phyloP scores from a whole-genome alignment of 2,888 invertebrate genomes.

The Creontiades dilutus region DNA sequence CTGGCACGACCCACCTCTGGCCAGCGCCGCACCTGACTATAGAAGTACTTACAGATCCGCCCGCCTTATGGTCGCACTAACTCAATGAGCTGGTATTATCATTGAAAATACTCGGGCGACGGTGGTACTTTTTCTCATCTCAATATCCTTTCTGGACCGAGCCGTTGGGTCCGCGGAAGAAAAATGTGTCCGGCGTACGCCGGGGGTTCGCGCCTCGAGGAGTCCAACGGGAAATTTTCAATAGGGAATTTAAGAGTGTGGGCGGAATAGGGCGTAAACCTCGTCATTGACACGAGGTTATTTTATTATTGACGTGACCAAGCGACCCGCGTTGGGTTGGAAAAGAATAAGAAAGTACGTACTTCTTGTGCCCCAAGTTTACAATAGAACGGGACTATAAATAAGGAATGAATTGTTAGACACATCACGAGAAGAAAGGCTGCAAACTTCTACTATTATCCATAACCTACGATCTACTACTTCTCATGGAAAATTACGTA shows the following conservation, averaged over 20 bases:
- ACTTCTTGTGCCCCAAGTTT: too few species aligned
- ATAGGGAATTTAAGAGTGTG: constrained; percentile 7
- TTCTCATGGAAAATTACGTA: too few species aligned
- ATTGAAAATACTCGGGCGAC: constrained; percentile 13
- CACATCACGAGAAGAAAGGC: too few species aligned
- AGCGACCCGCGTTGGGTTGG: not conserved
- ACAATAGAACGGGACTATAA: too few species aligned
- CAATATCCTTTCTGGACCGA: not conserved
- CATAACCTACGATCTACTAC: too few species aligned
- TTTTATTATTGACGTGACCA: constrained; percentile 43
- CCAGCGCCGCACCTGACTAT: constrained; percentile 36
- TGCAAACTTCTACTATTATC: too few species aligned
- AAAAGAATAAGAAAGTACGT: not conserved
- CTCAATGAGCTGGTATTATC: constrained; percentile 55
- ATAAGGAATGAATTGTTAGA: too few species aligned
- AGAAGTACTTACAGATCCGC: constrained; percentile 31
- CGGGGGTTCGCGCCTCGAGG: not conserved
- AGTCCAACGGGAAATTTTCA: not conserved
- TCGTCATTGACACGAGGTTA: constrained; percentile 17
- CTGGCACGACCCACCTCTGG: constrained; percentile 25
- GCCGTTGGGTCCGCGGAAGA: constrained; percentile 2
- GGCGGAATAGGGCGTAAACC: constrained; percentile 6
- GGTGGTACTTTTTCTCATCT: not conserved
- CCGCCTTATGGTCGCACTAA: constrained; percentile 43
- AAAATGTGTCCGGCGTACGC: not conserved